Base-by-base conservation (phyloP, 2,797 vertebrate species). In the Cheirogaleus major region DNA sequence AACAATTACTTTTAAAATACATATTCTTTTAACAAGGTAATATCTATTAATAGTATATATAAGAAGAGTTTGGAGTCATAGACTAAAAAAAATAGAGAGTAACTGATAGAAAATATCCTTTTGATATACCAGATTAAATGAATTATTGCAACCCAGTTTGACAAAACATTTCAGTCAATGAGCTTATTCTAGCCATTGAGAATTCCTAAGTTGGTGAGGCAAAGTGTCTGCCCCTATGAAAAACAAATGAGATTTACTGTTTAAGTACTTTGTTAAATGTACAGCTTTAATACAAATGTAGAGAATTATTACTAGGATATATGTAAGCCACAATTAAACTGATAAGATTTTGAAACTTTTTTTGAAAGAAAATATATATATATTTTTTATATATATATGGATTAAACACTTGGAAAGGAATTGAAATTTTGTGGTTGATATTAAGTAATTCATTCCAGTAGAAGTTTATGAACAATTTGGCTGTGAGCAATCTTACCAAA, bases 401-500 rank as follows among this genome's bases (percentile, higher is more conserved):
- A 57, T 57, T 82, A 73, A 79, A 80, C 2, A 63, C 93, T 91
- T 89, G 18, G 59, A 91, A 93, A 86, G 69, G n/a, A 82, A 72
- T 27, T 72, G 9, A 69, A 86, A 82, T 59, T 65, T 20, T 59
- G 4, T 72, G 69, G 12, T 80, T 65, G 18, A 65, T 82, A 65
- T 83, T 96, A 91, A 76, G 75, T 87, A 92, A 94, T 91, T 94
- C 30, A 93, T 91, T 43, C 18, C 38, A 23, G 18, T 72, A 91
- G 81, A 27, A 94, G 89, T 89, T 96, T 85, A 94, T 88, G 59
- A 80, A 76, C 17, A 80, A 75, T 70, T 90, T 94, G 89, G 22
- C 65, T 94, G 38, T 30, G 27, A 92, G n/a, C 17, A 78, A 95
- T 94, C 38, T 92, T 87, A 93, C 50, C 57, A 97, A 90, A 92